Evolutionary conservation across 2,113 vertebrate species (phyloP).

Genomic region (Alectura lathami): DNA sequence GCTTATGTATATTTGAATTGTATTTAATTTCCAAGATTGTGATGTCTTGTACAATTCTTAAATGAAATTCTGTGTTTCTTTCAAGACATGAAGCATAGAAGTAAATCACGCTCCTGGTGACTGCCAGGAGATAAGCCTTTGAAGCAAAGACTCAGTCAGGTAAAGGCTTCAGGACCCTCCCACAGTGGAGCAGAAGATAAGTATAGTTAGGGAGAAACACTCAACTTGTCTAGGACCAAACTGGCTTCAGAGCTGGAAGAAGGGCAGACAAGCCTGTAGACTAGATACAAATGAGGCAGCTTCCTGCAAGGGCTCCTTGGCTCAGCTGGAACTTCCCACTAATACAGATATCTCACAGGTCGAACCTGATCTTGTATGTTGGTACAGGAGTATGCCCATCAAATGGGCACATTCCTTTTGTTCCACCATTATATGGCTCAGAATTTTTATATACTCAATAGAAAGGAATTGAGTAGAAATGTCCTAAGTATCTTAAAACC

Average conservation of each 20-base stretch:
- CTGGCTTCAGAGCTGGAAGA: neutral
- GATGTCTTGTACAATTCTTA: neutral
- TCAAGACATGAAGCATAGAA: neutral
- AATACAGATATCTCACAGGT: neutral
- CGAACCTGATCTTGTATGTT: neutral
- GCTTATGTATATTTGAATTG: neutral
- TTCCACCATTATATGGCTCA: neutral
- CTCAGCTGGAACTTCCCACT: neutral
- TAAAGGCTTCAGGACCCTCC: neutral
- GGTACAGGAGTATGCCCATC: neutral
- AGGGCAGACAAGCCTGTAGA: neutral
- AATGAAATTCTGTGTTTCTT: neutral
- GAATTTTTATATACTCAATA: neutral
- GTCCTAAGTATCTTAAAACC: neutral
- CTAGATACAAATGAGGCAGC: neutral
- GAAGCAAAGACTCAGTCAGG: neutral
- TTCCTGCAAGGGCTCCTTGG: neutral
- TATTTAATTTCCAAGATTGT: neutral
- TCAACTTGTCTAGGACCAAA: neutral
- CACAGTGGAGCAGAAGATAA: neutral
- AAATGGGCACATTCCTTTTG: neutral
- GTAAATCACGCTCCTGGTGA: neutral
- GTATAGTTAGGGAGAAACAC: neutral
- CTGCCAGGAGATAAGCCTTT: neutral
- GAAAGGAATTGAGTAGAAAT: neutral